Conservation (phyloP, 2,113 vertebrate genomes). For the Halichoerus grypus region DNA sequence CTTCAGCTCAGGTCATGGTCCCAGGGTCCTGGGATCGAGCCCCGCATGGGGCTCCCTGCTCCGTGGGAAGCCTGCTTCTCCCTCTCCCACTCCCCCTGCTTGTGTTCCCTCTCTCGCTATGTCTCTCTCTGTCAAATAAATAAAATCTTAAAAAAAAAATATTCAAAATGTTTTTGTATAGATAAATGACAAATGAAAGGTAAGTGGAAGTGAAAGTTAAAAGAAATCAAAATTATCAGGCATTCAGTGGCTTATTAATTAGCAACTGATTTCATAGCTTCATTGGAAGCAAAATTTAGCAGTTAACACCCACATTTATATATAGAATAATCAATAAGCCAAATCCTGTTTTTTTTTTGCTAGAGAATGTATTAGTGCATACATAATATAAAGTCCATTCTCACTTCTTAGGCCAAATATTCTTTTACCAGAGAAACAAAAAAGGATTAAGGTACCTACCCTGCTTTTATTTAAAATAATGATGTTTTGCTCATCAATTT, state of each 20-base stretch:
- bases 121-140: too few species aligned
- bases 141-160: not conserved
- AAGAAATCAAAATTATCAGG: not conserved
- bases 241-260: constrained; percentile 12
- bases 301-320: not conserved
- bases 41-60: too few species aligned
- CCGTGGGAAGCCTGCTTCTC: too few species aligned
- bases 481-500: not conserved
- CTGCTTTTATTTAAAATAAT: constrained; percentile 3
- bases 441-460: not conserved
- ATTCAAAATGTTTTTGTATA: not conserved
- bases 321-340: not conserved
- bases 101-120: too few species aligned
- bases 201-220: not conserved
- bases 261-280: not conserved
- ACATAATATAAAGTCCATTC: not conserved
- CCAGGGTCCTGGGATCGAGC: too few species aligned
- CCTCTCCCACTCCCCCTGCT: too few species aligned
- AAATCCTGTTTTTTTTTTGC: not conserved
- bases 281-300: not conserved
- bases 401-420: not conserved
- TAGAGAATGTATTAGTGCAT: not conserved
- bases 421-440: not conserved
- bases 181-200: not conserved
- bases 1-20: too few species aligned